Percentiles rank a stretch among this genome's conserved stretches.
Evolutionary conservation across 2,113 vertebrate genomes (phyloP).

Genomic region (Naja naja): DNA sequence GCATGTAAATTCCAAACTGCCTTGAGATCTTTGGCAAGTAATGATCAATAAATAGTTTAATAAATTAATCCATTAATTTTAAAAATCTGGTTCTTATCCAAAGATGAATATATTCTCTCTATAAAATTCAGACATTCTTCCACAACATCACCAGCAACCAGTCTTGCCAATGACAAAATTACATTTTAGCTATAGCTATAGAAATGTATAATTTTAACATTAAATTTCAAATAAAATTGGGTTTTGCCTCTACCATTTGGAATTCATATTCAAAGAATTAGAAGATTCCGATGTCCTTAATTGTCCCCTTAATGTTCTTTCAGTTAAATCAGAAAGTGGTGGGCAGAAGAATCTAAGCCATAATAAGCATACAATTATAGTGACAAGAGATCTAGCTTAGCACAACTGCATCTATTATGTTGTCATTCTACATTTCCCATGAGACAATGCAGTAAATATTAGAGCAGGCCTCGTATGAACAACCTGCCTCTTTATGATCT

Average conservation of each 20-base stretch:
- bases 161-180: background rate
- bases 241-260: background rate
- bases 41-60: background rate
- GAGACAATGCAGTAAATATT: background rate
- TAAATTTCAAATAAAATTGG: background rate
- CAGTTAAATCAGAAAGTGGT: background rate
- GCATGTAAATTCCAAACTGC: background rate
- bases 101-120: background rate
- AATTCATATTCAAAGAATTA: background rate
- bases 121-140: background rate
- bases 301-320: background rate
- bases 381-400: background rate
- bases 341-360: background rate
- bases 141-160: background rate
- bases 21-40: background rate
- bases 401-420: background rate
- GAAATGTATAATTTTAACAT: background rate
- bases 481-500: background rate
- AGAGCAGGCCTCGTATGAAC: background rate
- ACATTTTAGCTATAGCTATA: background rate
- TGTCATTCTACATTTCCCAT: background rate
- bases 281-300: background rate
- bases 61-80: background rate
- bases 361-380: background rate
- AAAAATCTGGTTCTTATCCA: background rate